Percentiles rank a stretch among this genome's conserved stretches.
Conservation (phyloP, 2,113 vertebrate species). For the Progne subis region DNA sequence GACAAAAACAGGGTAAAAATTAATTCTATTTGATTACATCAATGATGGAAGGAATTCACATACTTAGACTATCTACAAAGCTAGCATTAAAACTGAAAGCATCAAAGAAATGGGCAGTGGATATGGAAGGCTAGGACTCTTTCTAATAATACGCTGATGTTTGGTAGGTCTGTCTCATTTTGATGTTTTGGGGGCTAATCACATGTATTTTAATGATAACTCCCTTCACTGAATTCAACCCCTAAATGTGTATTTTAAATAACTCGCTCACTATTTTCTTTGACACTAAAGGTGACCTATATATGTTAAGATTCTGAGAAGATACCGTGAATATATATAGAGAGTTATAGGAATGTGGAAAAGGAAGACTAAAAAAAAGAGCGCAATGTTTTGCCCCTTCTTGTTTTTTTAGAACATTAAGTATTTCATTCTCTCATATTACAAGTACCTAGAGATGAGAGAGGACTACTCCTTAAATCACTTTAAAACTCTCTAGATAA, state of each 20-base stretch:
- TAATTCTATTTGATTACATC: neutral
- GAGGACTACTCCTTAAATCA: constrained; percentile 27
- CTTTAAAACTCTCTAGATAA: constrained; percentile 18
- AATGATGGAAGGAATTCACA: neutral
- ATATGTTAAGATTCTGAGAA: neutral
- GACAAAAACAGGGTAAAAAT: neutral
- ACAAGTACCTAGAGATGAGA: neutral
- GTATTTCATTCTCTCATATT: neutral
- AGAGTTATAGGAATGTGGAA: neutral
- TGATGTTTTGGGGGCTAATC: neutral
- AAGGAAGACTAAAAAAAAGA: neutral
- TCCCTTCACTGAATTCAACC: neutral
- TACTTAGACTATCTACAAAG: neutral
- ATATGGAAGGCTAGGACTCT: neutral
- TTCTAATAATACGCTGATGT: neutral
- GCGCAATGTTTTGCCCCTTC: neutral
- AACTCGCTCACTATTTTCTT: neutral
- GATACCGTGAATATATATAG: neutral
- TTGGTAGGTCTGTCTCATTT: neutral
- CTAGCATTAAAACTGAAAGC: neutral
- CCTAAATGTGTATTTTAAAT: neutral
- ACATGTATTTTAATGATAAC: neutral
- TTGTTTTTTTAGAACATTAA: neutral
- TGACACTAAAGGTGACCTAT: neutral
- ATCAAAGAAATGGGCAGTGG: neutral